Evolutionary conservation across 2,888 invertebrate species (phyloP).

Genomic region (Biston betularia): DNA sequence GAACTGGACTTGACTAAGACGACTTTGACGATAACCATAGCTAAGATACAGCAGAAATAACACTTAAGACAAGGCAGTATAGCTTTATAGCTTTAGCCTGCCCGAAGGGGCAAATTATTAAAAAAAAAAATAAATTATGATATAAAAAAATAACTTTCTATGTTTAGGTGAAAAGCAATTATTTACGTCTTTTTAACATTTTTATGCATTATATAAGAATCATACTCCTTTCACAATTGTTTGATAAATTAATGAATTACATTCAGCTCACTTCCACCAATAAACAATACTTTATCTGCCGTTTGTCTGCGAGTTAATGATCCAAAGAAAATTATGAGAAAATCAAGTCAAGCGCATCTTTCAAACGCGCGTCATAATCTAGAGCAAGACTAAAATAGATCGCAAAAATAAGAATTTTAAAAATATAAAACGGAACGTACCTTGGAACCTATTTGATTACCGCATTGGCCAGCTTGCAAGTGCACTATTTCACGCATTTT

Average conservation of each 20-base stretch:
- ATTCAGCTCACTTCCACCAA: background rate
- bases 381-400: constrained; percentile 35
- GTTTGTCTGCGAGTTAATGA: constrained; percentile 21
- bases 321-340: constrained; percentile 28
- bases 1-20: too few relatives aligned
- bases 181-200: too few relatives aligned
- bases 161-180: too few relatives aligned
- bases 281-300: background rate
- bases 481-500: constrained; percentile 97
- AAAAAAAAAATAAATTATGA: too few relatives aligned
- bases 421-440: constrained; percentile 70
- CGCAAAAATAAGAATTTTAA: constrained; percentile 27
- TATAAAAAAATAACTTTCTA: too few relatives aligned
- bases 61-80: too few relatives aligned
- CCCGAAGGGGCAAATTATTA: too few relatives aligned
- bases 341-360: constrained; percentile 38
- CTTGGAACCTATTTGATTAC: constrained; percentile 97
- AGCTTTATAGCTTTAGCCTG: too few relatives aligned
- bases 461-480: constrained; percentile 96
- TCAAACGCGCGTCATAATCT: constrained; percentile 28
- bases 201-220: too few relatives aligned
- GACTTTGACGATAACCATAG: too few relatives aligned
- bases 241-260: background rate
- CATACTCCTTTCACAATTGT: background rate
- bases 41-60: too few relatives aligned